Base-by-base conservation (phyloP, 2,888 invertebrate genomes). In the Melolontha melolontha region DNA sequence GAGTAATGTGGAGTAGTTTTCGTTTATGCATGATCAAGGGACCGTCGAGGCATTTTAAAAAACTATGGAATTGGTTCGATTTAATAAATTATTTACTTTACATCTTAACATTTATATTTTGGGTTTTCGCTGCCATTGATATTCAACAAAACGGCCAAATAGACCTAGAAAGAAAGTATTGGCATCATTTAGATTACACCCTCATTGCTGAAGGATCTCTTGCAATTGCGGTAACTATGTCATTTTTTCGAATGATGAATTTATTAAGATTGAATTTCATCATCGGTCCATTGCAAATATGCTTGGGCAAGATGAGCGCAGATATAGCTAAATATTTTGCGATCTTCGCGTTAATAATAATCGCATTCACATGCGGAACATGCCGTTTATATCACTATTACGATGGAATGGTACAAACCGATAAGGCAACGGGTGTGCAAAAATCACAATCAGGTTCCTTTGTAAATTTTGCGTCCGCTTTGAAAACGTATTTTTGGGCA, bases 401-500 rank as follows among this genome's bases (percentile, higher is more conserved):
- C 77, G 86, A 87, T 39, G 89, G 89, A 0, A 89, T 89, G 88
- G 85, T 86, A 1, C 86, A 86, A 66, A 83, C 84, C 59, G 87
- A 88, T 72, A 85, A 86, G 71, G 82, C 82, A 1, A 86, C 86
- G 17, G 89, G 88, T 34, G 85, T 87, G 71, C 87, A 87, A 79
- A 87, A 86, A 29, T 86, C 75, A 1, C 78, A 79, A 64, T 86
- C 85, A 1, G 85, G 86, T 2, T 89, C 88, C 0, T 90, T 90
- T 77, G 86, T 89, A 7, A 86, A 87, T 74, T 85, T 90, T 50
- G 71, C 81, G 1, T 83, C 86, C 11, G 87, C 90, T 0, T 75
- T 91, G 54, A 88, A 88, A 74, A 90, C 90, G 0, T 84, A 91
- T 63, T 91, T 91, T 78, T 91, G 91, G 91, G 89, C 89, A 0